These are phyloP conservation scores for Pagrus major DNA, from an alignment of 2,113 vertebrate species.

Conservation along the genomic window DNA sequence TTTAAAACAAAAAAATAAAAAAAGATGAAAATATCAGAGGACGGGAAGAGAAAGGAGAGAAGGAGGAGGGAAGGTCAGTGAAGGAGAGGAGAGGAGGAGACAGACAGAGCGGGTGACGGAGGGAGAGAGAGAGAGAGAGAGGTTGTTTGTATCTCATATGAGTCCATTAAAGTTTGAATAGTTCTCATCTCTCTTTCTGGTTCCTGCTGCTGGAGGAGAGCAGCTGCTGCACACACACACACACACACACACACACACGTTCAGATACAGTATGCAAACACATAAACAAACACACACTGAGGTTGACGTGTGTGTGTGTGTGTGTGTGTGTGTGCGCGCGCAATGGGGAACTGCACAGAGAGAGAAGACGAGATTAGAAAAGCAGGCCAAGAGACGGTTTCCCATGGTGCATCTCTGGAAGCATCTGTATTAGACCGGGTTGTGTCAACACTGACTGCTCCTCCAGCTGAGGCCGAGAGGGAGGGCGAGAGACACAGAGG, in stretches of 20 bases:
- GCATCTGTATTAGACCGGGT: conserved; percentile 68
- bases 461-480: conserved; percentile 61
- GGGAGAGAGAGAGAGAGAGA: background rate
- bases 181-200: conserved; percentile 51
- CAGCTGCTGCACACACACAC: conserved; percentile 14
- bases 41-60: background rate
- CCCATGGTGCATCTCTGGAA: conserved; percentile 76
- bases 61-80: conserved; percentile 29
- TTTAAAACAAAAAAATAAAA: background rate
- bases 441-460: conserved; percentile 72
- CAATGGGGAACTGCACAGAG: conserved; percentile 37
- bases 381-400: conserved; percentile 72
- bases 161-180: conserved; percentile 67
- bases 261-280: background rate
- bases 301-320: background rate
- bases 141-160: conserved; percentile 49
- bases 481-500: conserved; percentile 4
- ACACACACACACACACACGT: conserved; percentile 11
- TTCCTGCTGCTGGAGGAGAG: conserved; percentile 32
- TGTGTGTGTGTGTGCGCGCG: conserved; percentile 8
- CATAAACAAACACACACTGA: conserved; percentile 13
- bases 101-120: background rate
- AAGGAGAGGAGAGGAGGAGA: conserved; percentile 35
- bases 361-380: conserved; percentile 72
- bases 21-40: conserved; percentile 43